Evolutionary conservation across 2,888 invertebrate genomes (phyloP), one percentile per base, ranked within the genome.

Genomic region (Thelaira solivaga): DNA sequence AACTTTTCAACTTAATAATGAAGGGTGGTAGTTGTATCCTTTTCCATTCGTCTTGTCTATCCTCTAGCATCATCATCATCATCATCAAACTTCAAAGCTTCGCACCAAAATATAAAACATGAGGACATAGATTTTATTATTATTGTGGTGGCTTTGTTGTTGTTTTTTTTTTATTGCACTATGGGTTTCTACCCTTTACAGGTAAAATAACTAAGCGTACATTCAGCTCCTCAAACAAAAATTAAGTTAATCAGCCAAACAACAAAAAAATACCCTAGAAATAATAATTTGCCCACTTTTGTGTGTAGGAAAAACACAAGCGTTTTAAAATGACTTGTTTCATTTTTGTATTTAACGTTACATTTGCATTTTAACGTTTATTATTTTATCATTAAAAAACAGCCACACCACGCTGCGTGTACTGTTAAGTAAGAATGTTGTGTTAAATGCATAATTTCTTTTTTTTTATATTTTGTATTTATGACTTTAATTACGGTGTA

Each of bases 331-430:
- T 4, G 22, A 53, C 20, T n/a, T n/a, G n/a, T n/a, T n/a, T n/a
- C n/a, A n/a, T n/a, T n/a, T n/a, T n/a, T n/a, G n/a, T n/a, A n/a
- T n/a, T 13, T 11, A 61, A 65, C 65, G 65, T 74, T 78, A 78
- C 61, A 78, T 74, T 74, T 61, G 61, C 61, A 29, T 74, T 74
- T 74, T 61, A 69, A 74, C 65, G 61, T 78, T 74, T 74, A 65
- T 74, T 73, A 36, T 57, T 62, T n/a, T n/a, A n/a, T n/a, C 76
- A 53, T 68, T 57, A 57, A 59, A 62, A 51, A 16, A 47, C 57
- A 26, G 10, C 62, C 29, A n/a, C n/a, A n/a, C n/a, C n/a, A n/a
- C 34, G 29, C 61, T 22, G 24, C 64, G 31, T 73, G 64, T 39
- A 45, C 39, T 20, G 13, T 36, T 55, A 43, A n/a, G n/a, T n/a